A percentile compares a stretch with the other conserved stretches of the same genome.
Evolutionary conservation across 2,113 vertebrate species (phyloP).

Genomic region (Campylomormyrus numenius): DNA sequence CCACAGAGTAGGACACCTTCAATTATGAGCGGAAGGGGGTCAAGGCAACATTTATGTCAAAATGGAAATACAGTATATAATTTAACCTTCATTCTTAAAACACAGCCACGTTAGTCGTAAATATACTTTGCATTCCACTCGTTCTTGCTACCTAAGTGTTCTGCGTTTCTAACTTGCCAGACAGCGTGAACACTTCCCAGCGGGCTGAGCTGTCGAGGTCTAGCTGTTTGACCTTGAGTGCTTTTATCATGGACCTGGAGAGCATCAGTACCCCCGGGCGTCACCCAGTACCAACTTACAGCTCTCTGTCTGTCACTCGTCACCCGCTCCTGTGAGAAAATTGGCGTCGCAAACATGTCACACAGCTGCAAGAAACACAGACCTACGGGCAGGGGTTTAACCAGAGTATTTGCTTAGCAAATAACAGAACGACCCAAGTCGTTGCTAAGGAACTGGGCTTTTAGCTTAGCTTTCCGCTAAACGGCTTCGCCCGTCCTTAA

Average conservation of each 20-base stretch:
- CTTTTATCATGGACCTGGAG: neutral
- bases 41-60: neutral
- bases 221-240: neutral
- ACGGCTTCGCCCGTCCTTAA: neutral
- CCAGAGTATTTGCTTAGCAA: neutral
- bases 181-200: neutral
- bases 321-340: neutral
- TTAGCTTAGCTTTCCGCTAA: neutral
- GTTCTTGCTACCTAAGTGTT: neutral
- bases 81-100: neutral
- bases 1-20: neutral
- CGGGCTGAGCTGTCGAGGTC: neutral
- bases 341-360: neutral
- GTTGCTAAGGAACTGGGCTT: neutral
- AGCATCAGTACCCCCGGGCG: neutral
- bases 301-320: neutral
- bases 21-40: neutral
- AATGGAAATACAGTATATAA: neutral
- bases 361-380: neutral
- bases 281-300: neutral
- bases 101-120: neutral
- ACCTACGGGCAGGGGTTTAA: neutral
- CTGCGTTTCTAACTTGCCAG: neutral
- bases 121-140: neutral
- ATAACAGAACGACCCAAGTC: neutral